phyloP scores from a whole-genome alignment of 2,113 vertebrate genomes.

The Scomber colias region DNA sequence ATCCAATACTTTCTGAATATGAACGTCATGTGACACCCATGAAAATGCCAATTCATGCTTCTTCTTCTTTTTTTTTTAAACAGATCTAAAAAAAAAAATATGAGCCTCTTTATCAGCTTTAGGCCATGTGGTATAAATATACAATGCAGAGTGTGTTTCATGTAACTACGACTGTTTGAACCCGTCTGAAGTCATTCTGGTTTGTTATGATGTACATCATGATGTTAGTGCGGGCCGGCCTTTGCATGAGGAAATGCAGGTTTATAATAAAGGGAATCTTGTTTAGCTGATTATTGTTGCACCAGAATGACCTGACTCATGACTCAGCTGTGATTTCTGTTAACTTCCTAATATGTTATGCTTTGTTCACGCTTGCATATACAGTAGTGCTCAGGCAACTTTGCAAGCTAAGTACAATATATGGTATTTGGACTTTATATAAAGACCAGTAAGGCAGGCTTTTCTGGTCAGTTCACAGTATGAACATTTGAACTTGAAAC shows the following conservation, averaged over 20 bases:
- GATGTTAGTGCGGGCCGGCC: background rate
- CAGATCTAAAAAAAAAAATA: no score
- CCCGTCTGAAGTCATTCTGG: no score
- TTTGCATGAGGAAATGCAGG: background rate
- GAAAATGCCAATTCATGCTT: no score
- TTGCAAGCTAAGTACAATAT: no score
- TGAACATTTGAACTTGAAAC: background rate
- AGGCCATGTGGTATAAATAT: background rate
- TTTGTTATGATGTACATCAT: no score
- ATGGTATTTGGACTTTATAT: background rate
- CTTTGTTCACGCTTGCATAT: background rate
- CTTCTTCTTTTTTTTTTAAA: no score
- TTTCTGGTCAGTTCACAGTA: constrained; percentile 10
- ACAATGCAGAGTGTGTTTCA: background rate
- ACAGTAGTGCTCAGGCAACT: background rate
- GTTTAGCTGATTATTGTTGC: no score
- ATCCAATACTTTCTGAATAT: no score
- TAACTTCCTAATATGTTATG: background rate
- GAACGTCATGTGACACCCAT: no score
- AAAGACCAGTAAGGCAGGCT: background rate
- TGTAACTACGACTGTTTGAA: background rate
- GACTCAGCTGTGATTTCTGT: no score
- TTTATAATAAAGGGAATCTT: background rate
- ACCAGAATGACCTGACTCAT: no score
- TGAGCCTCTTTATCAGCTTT: no score